Evolutionary conservation across 2,888 invertebrate species (phyloP).

Genomic region (Stegana nigrithorax): DNA sequence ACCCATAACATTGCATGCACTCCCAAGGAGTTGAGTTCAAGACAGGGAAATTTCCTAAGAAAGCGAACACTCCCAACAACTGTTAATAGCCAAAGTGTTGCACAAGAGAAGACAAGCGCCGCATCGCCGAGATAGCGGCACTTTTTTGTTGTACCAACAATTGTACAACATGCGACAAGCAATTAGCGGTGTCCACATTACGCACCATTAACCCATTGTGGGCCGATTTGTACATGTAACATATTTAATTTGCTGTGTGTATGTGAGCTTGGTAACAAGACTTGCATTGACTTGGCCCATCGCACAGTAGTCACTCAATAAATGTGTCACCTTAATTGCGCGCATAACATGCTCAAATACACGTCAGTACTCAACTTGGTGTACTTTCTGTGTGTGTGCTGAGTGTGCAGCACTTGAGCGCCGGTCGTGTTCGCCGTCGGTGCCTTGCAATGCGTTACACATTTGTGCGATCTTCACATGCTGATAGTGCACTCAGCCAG

Average conservation of each 20-base stretch:
- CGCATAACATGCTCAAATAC: no score
- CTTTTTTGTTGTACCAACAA: not conserved
- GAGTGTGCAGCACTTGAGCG: constrained; percentile 7
- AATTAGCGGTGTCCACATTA: constrained; percentile 9
- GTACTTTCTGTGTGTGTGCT: no score
- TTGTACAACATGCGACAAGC: constrained; percentile 10
- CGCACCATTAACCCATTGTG: no score
- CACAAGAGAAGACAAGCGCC: not conserved
- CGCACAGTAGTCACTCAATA: not conserved
- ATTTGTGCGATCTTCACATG: not conserved
- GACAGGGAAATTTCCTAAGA: no score
- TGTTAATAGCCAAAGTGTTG: not conserved
- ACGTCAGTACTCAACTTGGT: no score
- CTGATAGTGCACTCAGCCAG: no score
- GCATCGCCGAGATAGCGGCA: no score
- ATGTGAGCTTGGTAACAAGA: not conserved
- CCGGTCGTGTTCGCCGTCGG: no score
- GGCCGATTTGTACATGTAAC: no score
- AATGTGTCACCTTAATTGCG: constrained; percentile 15
- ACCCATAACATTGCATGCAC: no score
- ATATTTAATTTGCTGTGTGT: not conserved
- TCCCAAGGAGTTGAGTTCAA: not conserved
- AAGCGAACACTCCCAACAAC: not conserved
- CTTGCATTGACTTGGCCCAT: constrained; percentile 1
- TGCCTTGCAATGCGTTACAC: no score